Evolutionary conservation across 2,797 vertebrate genomes (phyloP), one percentile per base, ranked within the genome.

Genomic region (Microchirus variegatus): DNA sequence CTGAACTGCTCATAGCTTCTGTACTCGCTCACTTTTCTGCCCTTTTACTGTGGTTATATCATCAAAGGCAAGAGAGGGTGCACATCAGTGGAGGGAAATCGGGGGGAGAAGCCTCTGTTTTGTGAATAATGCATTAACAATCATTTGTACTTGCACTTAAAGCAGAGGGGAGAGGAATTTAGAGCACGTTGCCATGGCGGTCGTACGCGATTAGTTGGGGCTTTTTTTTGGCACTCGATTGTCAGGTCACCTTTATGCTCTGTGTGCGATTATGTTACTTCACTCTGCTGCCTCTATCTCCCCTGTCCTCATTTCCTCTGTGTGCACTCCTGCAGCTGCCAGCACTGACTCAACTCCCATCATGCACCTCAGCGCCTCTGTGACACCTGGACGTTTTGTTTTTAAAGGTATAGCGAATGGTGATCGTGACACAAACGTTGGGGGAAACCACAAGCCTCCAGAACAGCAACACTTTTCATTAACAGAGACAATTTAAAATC

Each of bases 71-170:
- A n/a, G n/a, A n/a, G 70, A 77, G 74, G 79, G 85, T n/a, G 40
- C 73, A 75, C 75, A 77, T 81, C 75, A 84, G 81, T 81, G 59
- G 70, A 81, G 15, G 76, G 77, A 84, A 79, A 85, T 79, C 74
- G 76, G 68, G 68, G 78, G 60, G 66, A 71, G 80, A 78, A 56
- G 76, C 63, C 66, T 81, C 73, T 81, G 82, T 88, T 89, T 83
- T 81, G 84, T 89, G 83, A 89, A 90, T 91, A 89, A 90, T 91
- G 75, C 80, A 90, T 90, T 83, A 84, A 84, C 79, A 87, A 84
- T 87, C 66, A 81, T 78, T 77, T 77, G 48, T 59, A 68, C 73
- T 74, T 48, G 59, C 71, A 50, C 63, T 86, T 80, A 76, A 75
- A 79, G 60, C 66, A 60, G 63, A 77, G 53, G 31, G 43, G 59